Evolutionary conservation across 2,113 vertebrate species (phyloP).

Genomic region (Micronisus gabar): DNA sequence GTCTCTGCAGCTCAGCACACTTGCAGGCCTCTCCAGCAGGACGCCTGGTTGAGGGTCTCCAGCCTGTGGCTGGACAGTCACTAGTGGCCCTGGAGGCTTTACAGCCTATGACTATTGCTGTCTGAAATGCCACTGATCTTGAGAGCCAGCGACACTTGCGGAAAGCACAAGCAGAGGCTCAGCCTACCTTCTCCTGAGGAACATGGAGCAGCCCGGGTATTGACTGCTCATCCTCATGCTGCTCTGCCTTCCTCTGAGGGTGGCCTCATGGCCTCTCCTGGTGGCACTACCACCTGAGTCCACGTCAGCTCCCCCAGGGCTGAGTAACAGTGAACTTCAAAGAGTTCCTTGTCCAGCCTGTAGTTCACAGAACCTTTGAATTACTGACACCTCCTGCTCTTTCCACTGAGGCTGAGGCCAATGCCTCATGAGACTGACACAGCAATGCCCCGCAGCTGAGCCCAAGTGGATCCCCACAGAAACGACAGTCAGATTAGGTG

Average conservation of each 20-base stretch:
- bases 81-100: not conserved
- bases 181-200: not conserved
- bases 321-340: not conserved
- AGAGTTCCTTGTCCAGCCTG: not conserved
- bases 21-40: not conserved
- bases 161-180: not conserved
- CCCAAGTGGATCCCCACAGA: not conserved
- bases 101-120: not conserved
- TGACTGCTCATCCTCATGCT: too few relatives aligned
- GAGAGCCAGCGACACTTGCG: not conserved
- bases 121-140: not conserved
- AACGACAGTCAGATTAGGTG: not conserved
- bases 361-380: not conserved
- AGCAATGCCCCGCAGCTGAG: not conserved
- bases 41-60: not conserved
- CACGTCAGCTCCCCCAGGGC: not conserved
- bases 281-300: not conserved
- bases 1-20: not conserved
- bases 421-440: constrained; percentile 46
- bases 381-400: not conserved
- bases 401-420: not conserved
- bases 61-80: not conserved
- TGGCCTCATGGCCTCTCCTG: not conserved
- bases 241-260: not conserved
- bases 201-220: not conserved